Base-by-base conservation (phyloP, 2,113 vertebrate species). In the Rhabdomys dilectus region DNA sequence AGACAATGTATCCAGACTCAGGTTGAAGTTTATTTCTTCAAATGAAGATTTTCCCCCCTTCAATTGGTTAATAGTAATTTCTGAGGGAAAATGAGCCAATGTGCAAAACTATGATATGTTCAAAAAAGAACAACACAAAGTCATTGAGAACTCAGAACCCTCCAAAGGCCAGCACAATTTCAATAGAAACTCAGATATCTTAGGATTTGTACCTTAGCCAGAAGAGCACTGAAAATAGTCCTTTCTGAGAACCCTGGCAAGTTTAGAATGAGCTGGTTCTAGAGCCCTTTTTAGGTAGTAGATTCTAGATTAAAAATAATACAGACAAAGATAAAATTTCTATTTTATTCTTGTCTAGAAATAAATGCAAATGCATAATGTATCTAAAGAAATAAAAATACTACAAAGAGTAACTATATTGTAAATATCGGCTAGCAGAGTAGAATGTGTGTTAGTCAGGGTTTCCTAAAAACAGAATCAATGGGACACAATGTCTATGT, bases 21-120 rank as follows among this genome's bases (percentile, higher is more conserved):
- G 92, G 91, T 89, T 8, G 0, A 92, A 73, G 97, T 98, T 98
- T 97, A 95, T 98, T 98, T 95, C 94, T 12, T 0, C 31, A 56
- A 77, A 31, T 19, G 62, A 51, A 68, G 73, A 96, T 81, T 97
- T 96, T 84, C 97, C 91, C 80, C 26, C 66, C 29, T 84, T 95
- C 78, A 85, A 91, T 62, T 94, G 68, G 88, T 72, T 76, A 94
- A 89, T 56, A 88, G 7, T n/a, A 45, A 1, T 36, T 93, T 64
- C 75, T 62, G 48, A 31, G 64, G 31, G 87, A 84, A 95, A 91
- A 94, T 88, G 87, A 96, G 76, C 29, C 90, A 96, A 97, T 96
- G 81, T 73, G 76, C 94, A 91, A 95, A 97, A 96, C 81, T 96
- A 81, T 93, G 97, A 88, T 96, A 97, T 75, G 88, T 66, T 91